A percentile compares a stretch with the other conserved stretches of the same genome.
These are phyloP conservation scores for Arenaria interpres DNA, from an alignment of 2,113 vertebrate genomes.

Conservation along the genomic window DNA sequence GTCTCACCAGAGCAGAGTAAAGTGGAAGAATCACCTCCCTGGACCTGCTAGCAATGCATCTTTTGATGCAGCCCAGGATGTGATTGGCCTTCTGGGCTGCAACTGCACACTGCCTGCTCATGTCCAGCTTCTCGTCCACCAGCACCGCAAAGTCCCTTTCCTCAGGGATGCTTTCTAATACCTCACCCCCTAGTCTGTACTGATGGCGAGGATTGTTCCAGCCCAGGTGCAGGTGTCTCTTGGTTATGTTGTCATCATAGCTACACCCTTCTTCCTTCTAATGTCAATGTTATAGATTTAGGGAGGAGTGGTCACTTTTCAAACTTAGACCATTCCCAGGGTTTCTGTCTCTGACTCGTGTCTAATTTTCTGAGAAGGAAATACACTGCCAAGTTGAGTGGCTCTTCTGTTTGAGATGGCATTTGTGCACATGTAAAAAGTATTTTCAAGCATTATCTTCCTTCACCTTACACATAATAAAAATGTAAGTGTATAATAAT, in stretches of 20 bases:
- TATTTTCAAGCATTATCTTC: not conserved
- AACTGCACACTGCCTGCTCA: too few species aligned
- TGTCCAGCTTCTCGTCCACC: too few species aligned
- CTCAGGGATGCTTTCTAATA: too few species aligned
- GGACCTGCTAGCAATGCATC: too few species aligned
- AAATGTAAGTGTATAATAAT: not conserved
- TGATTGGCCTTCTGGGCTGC: too few species aligned
- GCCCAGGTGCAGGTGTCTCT: too few species aligned
- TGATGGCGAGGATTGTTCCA: too few species aligned
- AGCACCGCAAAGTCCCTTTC: too few species aligned
- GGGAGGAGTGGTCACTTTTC: not conserved
- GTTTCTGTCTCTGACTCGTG: not conserved
- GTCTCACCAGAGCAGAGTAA: too few species aligned
- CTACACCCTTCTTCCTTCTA: not conserved
- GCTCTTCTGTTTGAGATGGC: not conserved
- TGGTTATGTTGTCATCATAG: not conserved
- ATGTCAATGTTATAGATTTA: not conserved
- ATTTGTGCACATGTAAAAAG: not conserved
- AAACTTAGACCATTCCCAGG: not conserved
- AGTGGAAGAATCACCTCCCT: too few species aligned
- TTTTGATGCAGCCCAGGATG: too few species aligned
- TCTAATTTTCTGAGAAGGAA: not conserved
- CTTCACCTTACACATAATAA: not conserved
- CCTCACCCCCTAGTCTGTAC: too few species aligned
- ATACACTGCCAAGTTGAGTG: not conserved